Evolutionary conservation across 2,113 vertebrate species (phyloP), one percentile per base, ranked within the genome.

Genomic region (Peromyscus leucopus): DNA sequence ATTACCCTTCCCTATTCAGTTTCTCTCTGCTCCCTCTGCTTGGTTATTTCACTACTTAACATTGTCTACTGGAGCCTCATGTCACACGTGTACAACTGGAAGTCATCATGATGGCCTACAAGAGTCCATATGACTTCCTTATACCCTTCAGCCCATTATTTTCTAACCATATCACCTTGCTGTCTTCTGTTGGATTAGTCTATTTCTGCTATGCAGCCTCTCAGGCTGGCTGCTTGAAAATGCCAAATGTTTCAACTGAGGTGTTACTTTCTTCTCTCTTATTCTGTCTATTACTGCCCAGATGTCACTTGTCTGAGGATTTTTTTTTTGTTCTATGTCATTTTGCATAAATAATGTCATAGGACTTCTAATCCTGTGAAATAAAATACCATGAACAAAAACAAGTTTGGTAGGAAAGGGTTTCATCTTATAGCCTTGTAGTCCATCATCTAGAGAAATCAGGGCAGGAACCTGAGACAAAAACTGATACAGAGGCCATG

Each of bases 51-150:
- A 72, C 71, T 69, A n/a, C 33, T 76, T 17, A 61, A 16, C 31
- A 19, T 31, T 51, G 12, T 69, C 78, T n/a, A n/a, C 7, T 57
- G 11, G 36, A 21, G 69, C 82, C 26, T 51, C 2, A 15, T 82
- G 26, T 82, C 16, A 61, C 36, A 46, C 28, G 63, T 19, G 57
- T 75, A 80, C 83, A 86, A 75, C 3, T 67, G 15, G 36, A 57
- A 95, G 28, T 1, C 61, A 19, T 76, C 28, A 48, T 0, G 1
- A 33, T 71, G 19, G 12, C 21, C 42, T 39, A 5, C 16, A 93
- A 72, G 19, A 0, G 7, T 33, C n/a, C 33, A 12, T 22, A 26
- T 3, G 0, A 4, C n/a, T 7, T 79, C 15, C 7, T 46, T 39
- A 22, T 46, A 11, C 5, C 8, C 7, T 22, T 16, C 22, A 5